Percentiles rank a stretch among this genome's conserved stretches.
Evolutionary conservation across 2,888 invertebrate genomes (phyloP).

Genomic region (Tanaodytes sp.): DNA sequence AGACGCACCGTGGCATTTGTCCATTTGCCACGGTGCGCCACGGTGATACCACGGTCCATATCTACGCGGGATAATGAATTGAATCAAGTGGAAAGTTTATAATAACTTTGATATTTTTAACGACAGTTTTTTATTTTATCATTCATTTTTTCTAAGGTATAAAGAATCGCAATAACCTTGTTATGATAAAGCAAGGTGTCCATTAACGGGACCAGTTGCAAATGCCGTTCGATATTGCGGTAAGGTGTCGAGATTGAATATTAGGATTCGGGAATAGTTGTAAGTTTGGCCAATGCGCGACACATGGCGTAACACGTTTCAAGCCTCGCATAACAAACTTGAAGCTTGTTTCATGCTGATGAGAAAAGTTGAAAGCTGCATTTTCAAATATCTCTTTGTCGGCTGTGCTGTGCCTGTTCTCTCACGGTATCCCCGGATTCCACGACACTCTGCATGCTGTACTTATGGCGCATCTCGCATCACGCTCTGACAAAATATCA

Average conservation of each 20-base stretch:
- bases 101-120: too few relatives aligned
- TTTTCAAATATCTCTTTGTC: conserved; percentile 57
- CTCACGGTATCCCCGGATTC: conserved; percentile 52
- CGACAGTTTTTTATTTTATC: too few relatives aligned
- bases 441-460: conserved; percentile 58
- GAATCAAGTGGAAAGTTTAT: too few relatives aligned
- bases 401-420: conserved; percentile 27
- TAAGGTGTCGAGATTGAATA: conserved; percentile 48
- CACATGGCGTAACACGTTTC: conserved; percentile 72
- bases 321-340: conserved; percentile 72
- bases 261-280: conserved; percentile 51
- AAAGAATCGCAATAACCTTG: too few relatives aligned
- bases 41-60: too few relatives aligned
- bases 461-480: conserved; percentile 52
- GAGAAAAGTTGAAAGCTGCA: conserved; percentile 71
- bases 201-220: too few relatives aligned
- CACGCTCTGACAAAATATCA: conserved; percentile 56
- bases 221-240: conserved; percentile 35
- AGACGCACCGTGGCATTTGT: too few relatives aligned
- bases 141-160: too few relatives aligned
- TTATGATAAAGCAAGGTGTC: too few relatives aligned
- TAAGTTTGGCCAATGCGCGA: conserved; percentile 69
- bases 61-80: too few relatives aligned
- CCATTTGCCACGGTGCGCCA: too few relatives aligned
- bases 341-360: conserved; percentile 67